phyloP scores from a whole-genome alignment of 2,888 invertebrate species.

The Hermodice carunculata region DNA sequence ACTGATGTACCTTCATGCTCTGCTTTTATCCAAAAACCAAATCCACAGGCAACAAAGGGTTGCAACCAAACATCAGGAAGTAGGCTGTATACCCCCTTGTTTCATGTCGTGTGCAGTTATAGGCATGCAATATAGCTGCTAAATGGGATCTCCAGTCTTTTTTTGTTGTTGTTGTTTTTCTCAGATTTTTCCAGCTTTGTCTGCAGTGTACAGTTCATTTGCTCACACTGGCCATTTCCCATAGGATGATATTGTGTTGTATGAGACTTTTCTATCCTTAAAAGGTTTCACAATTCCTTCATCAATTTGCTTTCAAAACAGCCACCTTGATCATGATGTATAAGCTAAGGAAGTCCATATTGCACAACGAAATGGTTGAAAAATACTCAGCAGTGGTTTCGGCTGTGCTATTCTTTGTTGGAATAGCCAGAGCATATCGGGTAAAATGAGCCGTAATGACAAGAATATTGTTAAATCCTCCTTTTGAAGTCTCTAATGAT shows the following conservation, averaged over 20 bases:
- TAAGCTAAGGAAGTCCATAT: conserved; percentile 27
- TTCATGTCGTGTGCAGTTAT: conserved; percentile 31
- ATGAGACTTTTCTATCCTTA: background rate
- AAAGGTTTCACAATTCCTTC: background rate
- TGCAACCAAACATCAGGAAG: conserved; percentile 31
- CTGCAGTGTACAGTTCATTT: conserved; percentile 30
- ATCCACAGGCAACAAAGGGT: conserved; percentile 17
- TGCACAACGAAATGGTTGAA: conserved; percentile 26
- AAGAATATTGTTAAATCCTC: conserved; percentile 27
- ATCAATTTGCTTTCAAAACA: conserved; percentile 5
- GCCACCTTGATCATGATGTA: conserved; percentile 11
- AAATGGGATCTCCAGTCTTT: conserved; percentile 24
- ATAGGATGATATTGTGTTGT: conserved; percentile 28
- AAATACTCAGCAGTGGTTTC: conserved; percentile 31
- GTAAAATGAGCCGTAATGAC: conserved; percentile 38
- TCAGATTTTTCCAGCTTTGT: conserved; percentile 32
- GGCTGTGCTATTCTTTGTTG: conserved; percentile 31
- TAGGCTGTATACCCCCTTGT: conserved; percentile 19
- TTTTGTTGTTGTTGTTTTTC: conserved; percentile 23
- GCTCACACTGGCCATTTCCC: conserved; percentile 42
- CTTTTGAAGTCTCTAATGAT: conserved; percentile 24
- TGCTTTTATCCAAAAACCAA: conserved; percentile 3
- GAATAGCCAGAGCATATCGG: conserved; percentile 27
- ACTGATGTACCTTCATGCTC: background rate
- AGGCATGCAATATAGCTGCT: conserved; percentile 21